Conservation (phyloP, 2,888 invertebrate species). For the Parthenolecanium corni region DNA sequence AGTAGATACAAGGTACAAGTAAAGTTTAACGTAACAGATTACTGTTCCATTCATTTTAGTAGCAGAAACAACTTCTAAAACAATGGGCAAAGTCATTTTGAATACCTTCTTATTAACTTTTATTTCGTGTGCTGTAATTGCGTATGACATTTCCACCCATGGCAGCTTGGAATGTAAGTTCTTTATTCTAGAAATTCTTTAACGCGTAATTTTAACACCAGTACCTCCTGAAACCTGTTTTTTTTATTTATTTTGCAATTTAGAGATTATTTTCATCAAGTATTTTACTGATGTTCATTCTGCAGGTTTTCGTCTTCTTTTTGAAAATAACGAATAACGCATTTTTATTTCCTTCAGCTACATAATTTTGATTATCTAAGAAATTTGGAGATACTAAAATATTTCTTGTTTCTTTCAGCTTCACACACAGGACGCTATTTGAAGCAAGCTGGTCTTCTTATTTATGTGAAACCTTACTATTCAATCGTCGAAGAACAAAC, state of each 20-base stretch:
- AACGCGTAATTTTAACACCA: neutral
- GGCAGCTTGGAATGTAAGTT: constrained; percentile 23
- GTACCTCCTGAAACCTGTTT: neutral
- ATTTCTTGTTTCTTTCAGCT: neutral
- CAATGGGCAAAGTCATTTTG: constrained; percentile 16
- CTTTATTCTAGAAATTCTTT: neutral
- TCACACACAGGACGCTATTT: constrained; percentile 13
- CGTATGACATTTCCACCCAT: constrained; percentile 15
- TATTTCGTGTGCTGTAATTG: neutral
- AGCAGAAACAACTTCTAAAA: too few species aligned
- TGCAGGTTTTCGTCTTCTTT: too few species aligned
- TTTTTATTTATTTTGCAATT: neutral
- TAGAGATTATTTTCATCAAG: too few species aligned
- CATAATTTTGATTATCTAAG: too few species aligned
- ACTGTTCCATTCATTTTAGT: too few species aligned
- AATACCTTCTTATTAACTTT: constrained; percentile 6
- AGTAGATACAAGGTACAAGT: too few species aligned
- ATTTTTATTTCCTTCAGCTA: too few species aligned
- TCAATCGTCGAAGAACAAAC: constrained; percentile 5
- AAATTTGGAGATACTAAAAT: too few species aligned
- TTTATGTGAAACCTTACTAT: constrained; percentile 23
- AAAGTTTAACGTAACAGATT: too few species aligned
- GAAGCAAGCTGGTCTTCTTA: constrained; percentile 6
- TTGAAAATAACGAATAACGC: too few species aligned
- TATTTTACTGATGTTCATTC: too few species aligned